phyloP scores from a whole-genome alignment of 2,797 vertebrate species.

The Gambelia wislizenii region DNA sequence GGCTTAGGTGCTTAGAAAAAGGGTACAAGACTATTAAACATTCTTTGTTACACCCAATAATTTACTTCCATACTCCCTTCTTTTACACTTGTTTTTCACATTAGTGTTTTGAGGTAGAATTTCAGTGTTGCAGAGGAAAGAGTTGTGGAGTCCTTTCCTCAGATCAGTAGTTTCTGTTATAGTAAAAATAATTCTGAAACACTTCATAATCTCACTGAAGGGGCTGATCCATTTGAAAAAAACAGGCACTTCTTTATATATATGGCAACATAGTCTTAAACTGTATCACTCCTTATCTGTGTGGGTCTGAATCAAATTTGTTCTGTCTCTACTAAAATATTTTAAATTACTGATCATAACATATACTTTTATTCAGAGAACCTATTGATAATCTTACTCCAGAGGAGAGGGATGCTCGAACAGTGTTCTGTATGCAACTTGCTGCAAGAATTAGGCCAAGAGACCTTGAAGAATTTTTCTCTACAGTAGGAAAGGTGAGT shows the following conservation, averaged over 20 bases:
- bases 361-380: slow-evolving; percentile 77
- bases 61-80: neutral
- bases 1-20: neutral
- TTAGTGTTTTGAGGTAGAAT: neutral
- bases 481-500: slow-evolving; percentile 93
- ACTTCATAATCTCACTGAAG: neutral
- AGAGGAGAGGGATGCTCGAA: slow-evolving; percentile 94
- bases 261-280: neutral
- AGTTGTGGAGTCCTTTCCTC: neutral
- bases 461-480: slow-evolving; percentile 98
- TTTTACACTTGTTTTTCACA: neutral
- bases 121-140: neutral
- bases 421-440: slow-evolving; percentile 98
- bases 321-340: neutral
- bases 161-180: neutral
- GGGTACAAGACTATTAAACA: neutral
- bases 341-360: slow-evolving; percentile 36
- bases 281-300: neutral
- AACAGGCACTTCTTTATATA: neutral
- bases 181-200: slow-evolving; percentile 7
- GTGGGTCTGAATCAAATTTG: neutral
- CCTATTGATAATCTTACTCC: slow-evolving; percentile 95
- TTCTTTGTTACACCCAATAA: slow-evolving; percentile 5
- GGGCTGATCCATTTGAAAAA: neutral
- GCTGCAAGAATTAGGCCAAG: slow-evolving; percentile 94